These are phyloP conservation scores for Melipona quadrifasciata DNA, from an alignment of 1,140 invertebrate genomes.

Conservation along the genomic window DNA sequence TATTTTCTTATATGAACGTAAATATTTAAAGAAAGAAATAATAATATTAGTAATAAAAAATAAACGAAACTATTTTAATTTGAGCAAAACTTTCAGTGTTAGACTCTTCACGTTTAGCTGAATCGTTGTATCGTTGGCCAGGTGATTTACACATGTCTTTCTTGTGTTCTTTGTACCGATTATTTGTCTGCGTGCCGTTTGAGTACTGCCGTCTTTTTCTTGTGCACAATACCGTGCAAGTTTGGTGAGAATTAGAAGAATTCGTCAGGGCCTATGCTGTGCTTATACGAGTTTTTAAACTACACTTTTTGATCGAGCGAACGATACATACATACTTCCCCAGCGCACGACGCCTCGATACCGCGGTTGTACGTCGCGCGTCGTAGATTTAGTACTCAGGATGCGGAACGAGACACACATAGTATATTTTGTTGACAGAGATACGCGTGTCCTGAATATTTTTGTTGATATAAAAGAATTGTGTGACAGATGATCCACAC, in stretches of 20 bases:
- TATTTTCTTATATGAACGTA: not conserved
- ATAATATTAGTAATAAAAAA: not conserved
- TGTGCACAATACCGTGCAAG: not conserved
- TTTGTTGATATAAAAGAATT: constrained; percentile 73
- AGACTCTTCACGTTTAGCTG: not conserved
- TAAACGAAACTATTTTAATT: not conserved
- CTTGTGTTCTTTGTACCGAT: not conserved
- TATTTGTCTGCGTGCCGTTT: not conserved
- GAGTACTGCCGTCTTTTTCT: constrained; percentile 11
- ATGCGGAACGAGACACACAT: constrained; percentile 55
- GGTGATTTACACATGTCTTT: not conserved
- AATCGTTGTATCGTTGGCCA: not conserved
- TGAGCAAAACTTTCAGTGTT: not conserved
- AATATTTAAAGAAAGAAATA: not conserved
- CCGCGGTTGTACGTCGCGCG: not conserved
- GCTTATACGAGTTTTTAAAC: constrained; percentile 45
- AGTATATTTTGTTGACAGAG: constrained; percentile 74
- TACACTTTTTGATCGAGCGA: constrained; percentile 30
- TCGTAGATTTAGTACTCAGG: constrained; percentile 59
- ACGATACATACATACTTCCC: constrained; percentile 6
- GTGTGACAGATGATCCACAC: constrained; percentile 46
- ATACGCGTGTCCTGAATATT: constrained; percentile 76
- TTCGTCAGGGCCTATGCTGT: constrained; percentile 61
- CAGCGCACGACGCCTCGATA: not conserved
- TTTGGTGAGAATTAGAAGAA: not conserved